Base-by-base conservation (phyloP, 2,113 vertebrate species). In the Cepphus grylle region DNA sequence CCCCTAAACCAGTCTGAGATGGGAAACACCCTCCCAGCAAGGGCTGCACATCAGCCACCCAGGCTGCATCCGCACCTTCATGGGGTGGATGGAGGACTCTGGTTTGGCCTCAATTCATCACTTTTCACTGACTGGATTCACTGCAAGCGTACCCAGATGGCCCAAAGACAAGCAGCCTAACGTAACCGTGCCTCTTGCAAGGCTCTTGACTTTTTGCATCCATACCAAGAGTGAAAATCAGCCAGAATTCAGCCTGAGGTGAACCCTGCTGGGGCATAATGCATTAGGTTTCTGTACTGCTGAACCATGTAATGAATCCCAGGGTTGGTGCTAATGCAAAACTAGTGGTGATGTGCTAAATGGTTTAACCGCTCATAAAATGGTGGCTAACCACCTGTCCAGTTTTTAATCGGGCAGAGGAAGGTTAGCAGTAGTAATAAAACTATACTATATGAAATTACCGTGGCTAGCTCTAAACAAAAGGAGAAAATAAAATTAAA, bases 341-440 rank as follows among this genome's bases (percentile, higher is more conserved):
- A 52, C 63, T 49, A 94, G 92, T 56, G 72, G 80, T 34, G 88
- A 95, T 96, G 96, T 93, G 95, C 93, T 94, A 89, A 87, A 65
- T 93, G 84, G 81, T 95, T 95, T 94, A 95, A 91, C 93, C 95
- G 94, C 91, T 91, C 93, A 80, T 94, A 95, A 97, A 96, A 66
- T 40, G 62, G 86, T 90, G 70, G 36, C 81, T 89, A 88, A 83
- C 84, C 84, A 93, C 58, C 91, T 95, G 89, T 77, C 94, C 94
- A 62, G 73, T 58, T 89, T 85, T 94, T 74, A 80, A 80, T 81
- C 11, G 5, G 66, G 66, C 66, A 73, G 32, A 62, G 53, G 66
- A 89, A 89, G 23, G 49, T 85, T 61, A 95, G 55, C 78, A 55
- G 40, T 22, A 69, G 36, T 47, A 88, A 71, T 74, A 95, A 94